Evolutionary conservation across 2,113 vertebrate species (phyloP).

Genomic region (Orcinus orca): DNA sequence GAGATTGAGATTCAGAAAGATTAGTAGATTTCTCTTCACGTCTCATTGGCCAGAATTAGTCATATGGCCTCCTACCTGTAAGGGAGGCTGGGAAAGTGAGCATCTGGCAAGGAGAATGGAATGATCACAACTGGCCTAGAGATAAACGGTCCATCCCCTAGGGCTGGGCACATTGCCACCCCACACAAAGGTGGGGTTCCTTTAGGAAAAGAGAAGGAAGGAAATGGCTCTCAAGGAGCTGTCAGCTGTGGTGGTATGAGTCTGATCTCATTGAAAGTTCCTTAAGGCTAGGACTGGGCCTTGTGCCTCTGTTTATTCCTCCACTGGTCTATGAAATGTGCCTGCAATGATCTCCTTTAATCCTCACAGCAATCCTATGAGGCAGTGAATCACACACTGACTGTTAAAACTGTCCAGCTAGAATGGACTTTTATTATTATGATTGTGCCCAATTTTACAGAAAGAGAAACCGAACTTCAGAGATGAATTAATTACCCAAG

Average conservation of each 20-base stretch:
- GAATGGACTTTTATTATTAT: background rate
- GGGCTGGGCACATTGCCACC: background rate
- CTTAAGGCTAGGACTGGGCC: background rate
- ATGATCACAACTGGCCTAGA: background rate
- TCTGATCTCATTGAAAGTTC: background rate
- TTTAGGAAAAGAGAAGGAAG: background rate
- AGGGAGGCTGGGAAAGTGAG: background rate
- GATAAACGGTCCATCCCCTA: background rate
- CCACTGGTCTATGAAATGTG: background rate
- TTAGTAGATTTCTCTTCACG: background rate
- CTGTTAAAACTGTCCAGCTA: background rate
- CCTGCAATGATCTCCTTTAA: background rate
- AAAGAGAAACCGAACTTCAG: background rate
- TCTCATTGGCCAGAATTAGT: background rate
- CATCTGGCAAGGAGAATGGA: background rate
- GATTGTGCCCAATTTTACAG: background rate
- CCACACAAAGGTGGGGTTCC: background rate
- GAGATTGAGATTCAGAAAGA: background rate
- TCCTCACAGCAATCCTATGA: background rate
- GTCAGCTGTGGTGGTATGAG: background rate
- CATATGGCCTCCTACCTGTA: background rate
- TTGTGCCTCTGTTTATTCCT: background rate
- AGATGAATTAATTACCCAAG: background rate
- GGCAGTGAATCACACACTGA: background rate
- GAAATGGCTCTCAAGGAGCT: background rate